phyloP scores from a whole-genome alignment of 2,797 vertebrate genomes.

The Eremophila alpestris region DNA sequence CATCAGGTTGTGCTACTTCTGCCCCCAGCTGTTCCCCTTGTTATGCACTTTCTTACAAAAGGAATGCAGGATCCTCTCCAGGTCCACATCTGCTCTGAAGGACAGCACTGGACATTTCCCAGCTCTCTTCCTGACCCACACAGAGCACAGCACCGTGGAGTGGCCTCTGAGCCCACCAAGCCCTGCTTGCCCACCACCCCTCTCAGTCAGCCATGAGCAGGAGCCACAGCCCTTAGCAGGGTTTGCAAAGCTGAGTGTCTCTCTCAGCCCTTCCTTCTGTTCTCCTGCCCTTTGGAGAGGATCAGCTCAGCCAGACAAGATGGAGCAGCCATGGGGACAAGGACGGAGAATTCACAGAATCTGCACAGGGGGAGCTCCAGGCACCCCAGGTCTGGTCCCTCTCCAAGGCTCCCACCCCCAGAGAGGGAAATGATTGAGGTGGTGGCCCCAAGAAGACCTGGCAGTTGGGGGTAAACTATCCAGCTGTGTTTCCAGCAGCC shows the following conservation, averaged over 20 bases:
- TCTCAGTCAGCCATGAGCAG: not conserved
- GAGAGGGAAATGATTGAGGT: not conserved
- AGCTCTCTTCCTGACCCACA: not conserved
- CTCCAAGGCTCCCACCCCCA: not conserved
- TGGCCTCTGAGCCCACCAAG: not conserved
- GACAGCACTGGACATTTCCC: accelerated
- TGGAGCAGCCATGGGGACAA: accelerated
- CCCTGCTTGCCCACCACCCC: not conserved
- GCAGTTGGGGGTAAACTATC: not conserved
- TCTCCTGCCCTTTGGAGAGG: not conserved
- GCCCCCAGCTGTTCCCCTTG: not conserved
- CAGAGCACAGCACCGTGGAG: accelerated
- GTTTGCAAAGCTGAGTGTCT: not conserved
- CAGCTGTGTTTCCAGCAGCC: not conserved
- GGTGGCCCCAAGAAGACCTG: not conserved
- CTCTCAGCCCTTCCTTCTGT: not conserved
- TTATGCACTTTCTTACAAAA: not conserved
- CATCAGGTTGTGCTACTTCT: not conserved
- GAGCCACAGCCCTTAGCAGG: not conserved
- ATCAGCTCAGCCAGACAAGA: not conserved
- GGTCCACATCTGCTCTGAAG: not conserved
- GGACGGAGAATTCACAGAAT: not conserved
- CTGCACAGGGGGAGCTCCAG: not conserved
- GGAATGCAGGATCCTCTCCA: not conserved
- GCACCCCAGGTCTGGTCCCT: not conserved